Percentiles rank a stretch among this genome's conserved stretches.
Conservation (phyloP, 2,888 invertebrate species). For the Chrysotoxum bicinctum region DNA sequence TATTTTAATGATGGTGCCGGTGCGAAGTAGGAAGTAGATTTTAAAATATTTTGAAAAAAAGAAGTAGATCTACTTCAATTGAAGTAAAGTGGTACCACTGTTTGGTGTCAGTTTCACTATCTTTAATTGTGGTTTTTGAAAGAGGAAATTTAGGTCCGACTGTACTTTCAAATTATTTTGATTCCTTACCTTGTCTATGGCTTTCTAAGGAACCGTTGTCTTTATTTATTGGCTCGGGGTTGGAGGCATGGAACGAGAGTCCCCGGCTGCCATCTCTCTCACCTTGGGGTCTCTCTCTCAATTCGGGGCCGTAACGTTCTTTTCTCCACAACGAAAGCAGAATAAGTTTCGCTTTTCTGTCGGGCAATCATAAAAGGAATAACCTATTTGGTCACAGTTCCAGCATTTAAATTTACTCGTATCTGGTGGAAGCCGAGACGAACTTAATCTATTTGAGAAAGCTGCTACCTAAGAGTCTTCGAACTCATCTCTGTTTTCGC, state of each 20-base stretch:
- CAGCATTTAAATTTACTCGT: neutral
- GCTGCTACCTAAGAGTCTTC: neutral
- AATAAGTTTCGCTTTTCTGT: constrained; percentile 10
- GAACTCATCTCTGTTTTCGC: neutral
- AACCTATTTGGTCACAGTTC: constrained; percentile 14
- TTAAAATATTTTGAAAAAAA: too few relatives aligned
- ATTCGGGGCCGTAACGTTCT: constrained; percentile 9
- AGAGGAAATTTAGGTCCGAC: too few relatives aligned
- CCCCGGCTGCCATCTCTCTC: too few relatives aligned
- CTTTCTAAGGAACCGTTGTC: neutral
- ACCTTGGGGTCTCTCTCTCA: neutral
- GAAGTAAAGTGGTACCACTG: too few relatives aligned
- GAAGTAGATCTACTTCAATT: too few relatives aligned
- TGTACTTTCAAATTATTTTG: too few relatives aligned
- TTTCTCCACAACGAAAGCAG: constrained; percentile 14
- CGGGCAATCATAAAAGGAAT: constrained; percentile 5
- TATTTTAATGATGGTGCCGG: too few relatives aligned
- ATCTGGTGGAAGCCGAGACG: neutral
- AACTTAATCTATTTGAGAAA: neutral
- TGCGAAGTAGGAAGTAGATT: too few relatives aligned
- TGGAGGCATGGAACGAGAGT: neutral
- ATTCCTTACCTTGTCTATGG: neutral
- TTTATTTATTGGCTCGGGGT: constrained; percentile 13
- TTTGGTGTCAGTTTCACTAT: neutral
- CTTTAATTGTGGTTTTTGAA: too few relatives aligned